phyloP scores from a whole-genome alignment of 53 echinoderm and acorn worm species.

The Crossaster papposus region DNA sequence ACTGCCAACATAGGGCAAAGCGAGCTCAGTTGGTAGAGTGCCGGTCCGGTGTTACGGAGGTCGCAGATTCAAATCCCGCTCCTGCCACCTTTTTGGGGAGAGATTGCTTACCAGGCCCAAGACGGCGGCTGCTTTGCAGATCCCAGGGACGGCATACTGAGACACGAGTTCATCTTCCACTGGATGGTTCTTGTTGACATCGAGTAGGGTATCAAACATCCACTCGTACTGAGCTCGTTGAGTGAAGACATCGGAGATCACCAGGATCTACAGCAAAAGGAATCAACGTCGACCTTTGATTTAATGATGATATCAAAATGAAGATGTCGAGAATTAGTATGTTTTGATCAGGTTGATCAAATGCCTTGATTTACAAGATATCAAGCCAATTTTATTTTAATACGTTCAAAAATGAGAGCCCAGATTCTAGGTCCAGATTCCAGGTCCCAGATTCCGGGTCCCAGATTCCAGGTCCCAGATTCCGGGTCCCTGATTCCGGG shows the following conservation, averaged over 20 bases:
- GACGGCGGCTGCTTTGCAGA: slow-evolving; percentile 96
- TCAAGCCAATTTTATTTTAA: too few species aligned
- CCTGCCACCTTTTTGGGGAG: too few species aligned
- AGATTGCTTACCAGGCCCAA: slow-evolving; percentile 82
- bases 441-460: too few species aligned
- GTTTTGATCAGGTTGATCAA: too few species aligned
- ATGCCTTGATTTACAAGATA: too few species aligned
- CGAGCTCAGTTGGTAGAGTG: neutral
- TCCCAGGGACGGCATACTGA: slow-evolving; percentile 95
- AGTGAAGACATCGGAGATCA: slow-evolving; percentile 96
- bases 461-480: too few species aligned
- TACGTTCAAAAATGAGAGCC: too few species aligned
- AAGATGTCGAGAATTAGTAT: too few species aligned
- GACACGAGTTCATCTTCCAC: slow-evolving; percentile 95
- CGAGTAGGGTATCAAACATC: slow-evolving; percentile 99
- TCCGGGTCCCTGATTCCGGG: too few species aligned
- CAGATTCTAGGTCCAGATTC: too few species aligned
- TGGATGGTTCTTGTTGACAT: slow-evolving; percentile 93
- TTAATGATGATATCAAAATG: neutral
- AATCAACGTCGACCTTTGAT: neutral
- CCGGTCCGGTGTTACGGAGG: neutral
- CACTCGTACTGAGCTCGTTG: slow-evolving; percentile 98
- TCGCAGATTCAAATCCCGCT: neutral
- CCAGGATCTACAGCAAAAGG: slow-evolving; percentile 70
- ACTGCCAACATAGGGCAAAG: too few species aligned